Base-by-base conservation (phyloP, 1,140 invertebrate species). In the Spodoptera frugiperda region DNA sequence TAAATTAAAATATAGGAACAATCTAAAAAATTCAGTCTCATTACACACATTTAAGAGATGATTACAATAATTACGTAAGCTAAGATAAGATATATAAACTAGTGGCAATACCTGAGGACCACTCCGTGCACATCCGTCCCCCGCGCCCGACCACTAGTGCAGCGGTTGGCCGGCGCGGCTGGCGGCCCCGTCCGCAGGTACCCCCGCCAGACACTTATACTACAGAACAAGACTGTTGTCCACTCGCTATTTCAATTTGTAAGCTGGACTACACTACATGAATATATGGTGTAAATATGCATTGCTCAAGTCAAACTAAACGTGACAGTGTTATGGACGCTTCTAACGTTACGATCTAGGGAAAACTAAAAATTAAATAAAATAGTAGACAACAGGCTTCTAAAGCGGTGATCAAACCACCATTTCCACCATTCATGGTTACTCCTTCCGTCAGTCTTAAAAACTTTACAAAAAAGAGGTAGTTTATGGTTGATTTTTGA, bases 1-100 rank as follows among this genome's bases (percentile, higher is more conserved):
- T 94, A 94, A 94, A 93, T 90, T 91, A 93, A 91, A 94, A 93
- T 92, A 94, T 94, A 94, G 92, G 92, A 94, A 94, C 92, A 80
- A 88, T 91, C n/a, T 39, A 63, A 63, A 92, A 93, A 93, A 91
- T 91, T 94, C 92, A 94, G 92, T 94, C 92, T 94, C 92, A 75
- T 84, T 91, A 90, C 85, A 92, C 89, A 89, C 44, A 88, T 91
- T 91, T 39, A 39, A 91, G 87, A 90, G 87, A 89, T 90, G 84
- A 86, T 80, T 92, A 94, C 91, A 90, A 81, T 89, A 93, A 92
- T 87, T 88, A 89, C 89, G 87, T 74, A 85, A 49, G 82, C 83
- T 67, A 48, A 67, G 63, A 12, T 67, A 67, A 17, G 21, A 48
- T 25, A 67, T 84, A 74, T 73, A 76, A 63, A 25, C 63, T n/a